These are phyloP conservation scores for Clupea harengus DNA, from an alignment of 2,113 vertebrate genomes.

Conservation along the genomic window DNA sequence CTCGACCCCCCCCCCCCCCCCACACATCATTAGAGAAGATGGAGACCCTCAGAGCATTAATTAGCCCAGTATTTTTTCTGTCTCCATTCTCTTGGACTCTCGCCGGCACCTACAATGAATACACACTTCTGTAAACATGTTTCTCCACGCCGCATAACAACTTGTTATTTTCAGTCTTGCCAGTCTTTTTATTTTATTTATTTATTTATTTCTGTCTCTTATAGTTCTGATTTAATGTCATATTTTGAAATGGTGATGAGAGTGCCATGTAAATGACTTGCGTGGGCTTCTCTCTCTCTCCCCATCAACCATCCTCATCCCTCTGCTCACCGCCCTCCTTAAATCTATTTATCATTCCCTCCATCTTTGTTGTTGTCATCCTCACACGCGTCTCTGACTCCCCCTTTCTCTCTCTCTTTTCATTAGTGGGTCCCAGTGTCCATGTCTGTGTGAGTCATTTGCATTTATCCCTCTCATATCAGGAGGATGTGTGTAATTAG, in stretches of 20 bases:
- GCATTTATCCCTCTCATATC: no score
- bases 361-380: neutral
- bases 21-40: neutral
- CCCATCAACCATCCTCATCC: no score
- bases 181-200: neutral
- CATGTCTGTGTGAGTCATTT: no score
- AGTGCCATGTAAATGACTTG: neutral
- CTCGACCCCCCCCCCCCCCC: no score
- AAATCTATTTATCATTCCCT: neutral
- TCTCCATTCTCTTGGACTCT: neutral
- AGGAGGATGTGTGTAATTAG: no score
- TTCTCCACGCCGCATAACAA: neutral
- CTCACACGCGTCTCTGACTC: no score
- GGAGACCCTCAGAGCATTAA: neutral
- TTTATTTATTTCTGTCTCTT: neutral
- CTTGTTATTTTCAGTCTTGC: neutral
- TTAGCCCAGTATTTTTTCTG: neutral
- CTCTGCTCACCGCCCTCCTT: neutral
- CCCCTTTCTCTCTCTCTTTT: no score
- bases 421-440: no score
- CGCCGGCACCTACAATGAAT: neutral
- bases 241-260: neutral
- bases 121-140: constrained; percentile 3
- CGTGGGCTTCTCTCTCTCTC: neutral
- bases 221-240: no score